phyloP scores from a whole-genome alignment of 2,113 vertebrate genomes.

The Urocynchramus pylzowi region DNA sequence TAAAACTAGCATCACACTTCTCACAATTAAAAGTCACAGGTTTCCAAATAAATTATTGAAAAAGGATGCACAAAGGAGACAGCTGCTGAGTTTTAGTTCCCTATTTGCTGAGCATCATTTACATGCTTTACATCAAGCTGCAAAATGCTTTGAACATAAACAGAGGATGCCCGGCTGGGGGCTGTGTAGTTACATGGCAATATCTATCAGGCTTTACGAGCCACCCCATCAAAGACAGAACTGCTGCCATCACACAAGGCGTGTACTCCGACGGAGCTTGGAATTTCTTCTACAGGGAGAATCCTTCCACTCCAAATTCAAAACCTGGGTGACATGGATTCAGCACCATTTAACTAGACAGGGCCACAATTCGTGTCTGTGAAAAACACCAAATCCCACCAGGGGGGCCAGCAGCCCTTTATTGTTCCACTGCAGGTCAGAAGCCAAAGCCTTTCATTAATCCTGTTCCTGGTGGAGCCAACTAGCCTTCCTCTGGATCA shows the following conservation, averaged over 20 bases:
- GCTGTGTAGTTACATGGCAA: background rate
- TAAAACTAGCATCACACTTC: background rate
- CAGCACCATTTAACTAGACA: background rate
- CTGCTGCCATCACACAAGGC: background rate
- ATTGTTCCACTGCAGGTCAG: background rate
- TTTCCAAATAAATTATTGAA: conserved; percentile 18
- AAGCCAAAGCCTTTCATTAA: background rate
- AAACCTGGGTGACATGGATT: background rate
- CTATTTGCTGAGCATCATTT: background rate
- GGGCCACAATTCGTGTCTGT: background rate
- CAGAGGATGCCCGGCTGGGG: background rate
- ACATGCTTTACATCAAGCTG: background rate
- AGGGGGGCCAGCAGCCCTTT: background rate
- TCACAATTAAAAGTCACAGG: background rate
- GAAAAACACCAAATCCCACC: background rate
- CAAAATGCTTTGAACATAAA: background rate
- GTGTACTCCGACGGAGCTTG: accelerated
- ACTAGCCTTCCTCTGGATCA: background rate
- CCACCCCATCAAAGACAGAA: background rate
- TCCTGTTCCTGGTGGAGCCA: background rate
- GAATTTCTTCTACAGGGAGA: background rate
- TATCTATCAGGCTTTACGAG: background rate
- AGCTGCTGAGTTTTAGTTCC: background rate
- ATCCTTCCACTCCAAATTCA: background rate
- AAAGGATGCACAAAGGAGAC: background rate